Conservation (phyloP, 2,113 vertebrate genomes). For the Oxygymnocypris stewartii region DNA sequence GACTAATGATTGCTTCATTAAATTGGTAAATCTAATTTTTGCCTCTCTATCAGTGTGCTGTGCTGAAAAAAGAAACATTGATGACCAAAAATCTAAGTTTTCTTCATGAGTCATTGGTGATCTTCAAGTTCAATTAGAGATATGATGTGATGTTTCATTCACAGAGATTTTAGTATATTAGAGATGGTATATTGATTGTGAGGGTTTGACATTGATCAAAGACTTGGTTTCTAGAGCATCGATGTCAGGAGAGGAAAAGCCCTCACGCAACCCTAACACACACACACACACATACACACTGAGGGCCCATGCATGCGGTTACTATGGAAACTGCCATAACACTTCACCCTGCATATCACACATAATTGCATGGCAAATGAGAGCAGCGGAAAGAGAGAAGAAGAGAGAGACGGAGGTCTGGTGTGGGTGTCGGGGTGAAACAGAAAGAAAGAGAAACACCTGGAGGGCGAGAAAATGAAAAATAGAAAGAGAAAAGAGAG, state of each 20-base stretch:
- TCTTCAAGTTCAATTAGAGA: background rate
- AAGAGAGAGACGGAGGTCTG: conserved; percentile 9
- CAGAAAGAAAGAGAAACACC: conserved; percentile 12
- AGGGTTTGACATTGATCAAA: conserved; percentile 8
- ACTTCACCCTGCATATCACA: conserved; percentile 55
- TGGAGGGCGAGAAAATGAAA: background rate
- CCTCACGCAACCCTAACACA: conserved; percentile 43
- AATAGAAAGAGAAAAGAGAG: background rate
- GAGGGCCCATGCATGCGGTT: conserved; percentile 52
- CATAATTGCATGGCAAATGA: conserved; percentile 46
- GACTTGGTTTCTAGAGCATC: conserved; percentile 30
- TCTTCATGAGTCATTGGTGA: background rate
- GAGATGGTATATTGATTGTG: background rate
- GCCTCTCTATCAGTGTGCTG: conserved; percentile 20
- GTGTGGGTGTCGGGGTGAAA: conserved; percentile 13
- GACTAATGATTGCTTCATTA: conserved; percentile 36
- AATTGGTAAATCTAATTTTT: conserved; percentile 3
- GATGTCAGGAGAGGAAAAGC: conserved; percentile 61
- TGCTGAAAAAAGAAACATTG: background rate
- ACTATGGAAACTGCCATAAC: conserved; percentile 67
- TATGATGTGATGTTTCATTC: background rate
- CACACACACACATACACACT: conserved; percentile 44
- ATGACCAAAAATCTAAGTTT: background rate
- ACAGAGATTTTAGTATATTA: conserved; percentile 14
- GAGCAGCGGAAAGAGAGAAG: conserved; percentile 15